These are phyloP conservation scores for Tragulus kanchil DNA, from an alignment of 2,113 vertebrate species.

Conservation along the genomic window DNA sequence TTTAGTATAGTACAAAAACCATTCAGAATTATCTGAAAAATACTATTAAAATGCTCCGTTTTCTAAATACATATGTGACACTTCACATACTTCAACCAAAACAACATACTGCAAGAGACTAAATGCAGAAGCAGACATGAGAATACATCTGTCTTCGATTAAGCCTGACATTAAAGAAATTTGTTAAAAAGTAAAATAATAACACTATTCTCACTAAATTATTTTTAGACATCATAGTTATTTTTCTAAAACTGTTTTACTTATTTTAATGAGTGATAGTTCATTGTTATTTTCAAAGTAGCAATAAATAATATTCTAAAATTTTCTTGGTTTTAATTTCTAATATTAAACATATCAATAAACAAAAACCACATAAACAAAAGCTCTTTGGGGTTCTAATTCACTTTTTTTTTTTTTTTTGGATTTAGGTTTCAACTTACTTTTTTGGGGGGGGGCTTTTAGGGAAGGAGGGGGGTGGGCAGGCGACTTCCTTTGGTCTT, in stretches of 20 bases:
- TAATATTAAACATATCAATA: neutral
- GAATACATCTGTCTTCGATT: neutral
- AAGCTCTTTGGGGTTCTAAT: neutral
- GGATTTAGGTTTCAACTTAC: no score
- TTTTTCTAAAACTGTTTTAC: neutral
- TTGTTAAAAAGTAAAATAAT: neutral
- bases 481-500: no score
- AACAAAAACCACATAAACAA: neutral
- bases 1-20: neutral
- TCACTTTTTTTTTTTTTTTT: neutral
- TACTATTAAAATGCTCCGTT: slow-evolving; percentile 21
- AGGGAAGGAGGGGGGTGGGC: no score
- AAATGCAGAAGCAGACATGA: neutral
- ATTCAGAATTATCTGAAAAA: slow-evolving; percentile 22
- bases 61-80: neutral
- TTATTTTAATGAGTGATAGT: neutral
- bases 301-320: neutral
- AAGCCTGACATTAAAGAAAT: neutral
- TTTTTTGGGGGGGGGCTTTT: no score
- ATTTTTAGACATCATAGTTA: neutral
- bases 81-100: neutral
- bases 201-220: neutral
- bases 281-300: neutral
- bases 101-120: neutral
- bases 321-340: slow-evolving; percentile 9